Percentiles rank a stretch among this genome's conserved stretches.
Evolutionary conservation across 1,140 invertebrate species (phyloP).

Genomic region (Eriosoma lanigerum): DNA sequence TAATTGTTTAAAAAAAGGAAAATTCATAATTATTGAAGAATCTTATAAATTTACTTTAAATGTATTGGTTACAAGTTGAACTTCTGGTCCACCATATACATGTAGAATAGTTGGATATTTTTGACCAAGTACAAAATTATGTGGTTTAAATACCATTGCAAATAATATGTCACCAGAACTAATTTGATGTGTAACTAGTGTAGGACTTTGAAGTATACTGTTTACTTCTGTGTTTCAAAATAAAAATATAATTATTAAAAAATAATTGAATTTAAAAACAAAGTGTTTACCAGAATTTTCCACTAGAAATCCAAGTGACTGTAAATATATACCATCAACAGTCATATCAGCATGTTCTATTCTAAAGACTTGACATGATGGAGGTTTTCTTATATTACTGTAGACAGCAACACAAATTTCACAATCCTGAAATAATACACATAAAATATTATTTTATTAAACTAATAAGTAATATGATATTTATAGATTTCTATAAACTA

Average conservation of each 20-base stretch:
- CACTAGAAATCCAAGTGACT: constrained; percentile 69
- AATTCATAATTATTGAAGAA: constrained; percentile 25
- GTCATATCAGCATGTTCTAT: constrained; percentile 67
- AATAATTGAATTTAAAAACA: constrained; percentile 10
- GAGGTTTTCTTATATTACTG: constrained; percentile 81
- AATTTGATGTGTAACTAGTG: constrained; percentile 73
- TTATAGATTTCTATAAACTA: neutral
- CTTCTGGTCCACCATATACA: constrained; percentile 96
- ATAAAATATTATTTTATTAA: neutral
- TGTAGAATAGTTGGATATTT: constrained; percentile 94
- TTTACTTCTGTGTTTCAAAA: constrained; percentile 33
- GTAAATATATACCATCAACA: constrained; percentile 68
- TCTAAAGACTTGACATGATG: constrained; percentile 78
- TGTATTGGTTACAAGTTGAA: constrained; percentile 94
- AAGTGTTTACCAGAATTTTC: constrained; percentile 63
- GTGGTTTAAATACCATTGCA: constrained; percentile 90
- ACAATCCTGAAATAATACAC: constrained; percentile 66
- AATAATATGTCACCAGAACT: constrained; percentile 76
- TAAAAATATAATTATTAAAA: neutral
- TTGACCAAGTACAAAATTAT: constrained; percentile 71
- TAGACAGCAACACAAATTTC: constrained; percentile 84
- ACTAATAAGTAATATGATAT: neutral
- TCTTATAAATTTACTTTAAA: constrained; percentile 72
- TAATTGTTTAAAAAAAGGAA: no score
- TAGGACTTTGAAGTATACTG: constrained; percentile 64